Conservation (phyloP, 2,888 invertebrate species). For the Hartigia nigra region DNA sequence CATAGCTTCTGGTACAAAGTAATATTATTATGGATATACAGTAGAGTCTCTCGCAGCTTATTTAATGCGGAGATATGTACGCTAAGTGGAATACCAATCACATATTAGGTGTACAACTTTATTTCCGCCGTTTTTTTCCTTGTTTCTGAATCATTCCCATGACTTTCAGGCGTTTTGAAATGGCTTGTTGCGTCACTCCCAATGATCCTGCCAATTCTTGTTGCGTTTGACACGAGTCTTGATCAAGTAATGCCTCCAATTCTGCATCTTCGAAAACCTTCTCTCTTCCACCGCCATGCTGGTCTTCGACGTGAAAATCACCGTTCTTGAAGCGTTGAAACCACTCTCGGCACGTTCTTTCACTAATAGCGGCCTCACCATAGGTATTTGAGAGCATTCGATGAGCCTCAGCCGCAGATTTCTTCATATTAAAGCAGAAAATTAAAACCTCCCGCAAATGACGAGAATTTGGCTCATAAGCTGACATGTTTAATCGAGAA, state of each 20-base stretch:
- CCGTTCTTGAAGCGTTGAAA: slow-evolving; percentile 25
- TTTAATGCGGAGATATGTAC: no score
- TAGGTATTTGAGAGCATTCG: background rate
- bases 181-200: slow-evolving; percentile 29
- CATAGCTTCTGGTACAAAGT: background rate
- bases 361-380: slow-evolving; percentile 25
- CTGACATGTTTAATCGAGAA: no score
- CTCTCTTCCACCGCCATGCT: slow-evolving; percentile 22
- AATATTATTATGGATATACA: background rate
- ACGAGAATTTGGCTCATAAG: no score
- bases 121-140: no score
- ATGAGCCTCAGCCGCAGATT: no score
- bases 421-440: no score
- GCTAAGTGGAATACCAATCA: no score
- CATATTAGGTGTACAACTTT: no score
- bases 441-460: no score
- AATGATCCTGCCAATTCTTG: slow-evolving; percentile 30
- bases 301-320: slow-evolving; percentile 28
- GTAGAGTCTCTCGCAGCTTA: no score
- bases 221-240: slow-evolving; percentile 34
- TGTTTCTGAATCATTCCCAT: slow-evolving; percentile 33
- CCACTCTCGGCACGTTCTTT: slow-evolving; percentile 25
- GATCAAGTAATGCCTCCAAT: slow-evolving; percentile 29
- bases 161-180: slow-evolving; percentile 29
- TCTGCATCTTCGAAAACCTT: slow-evolving; percentile 27